A percentile compares a stretch with the other conserved stretches of the same genome.
phyloP scores from a whole-genome alignment of 1,140 invertebrate species.

The Lycorma delicatula region DNA sequence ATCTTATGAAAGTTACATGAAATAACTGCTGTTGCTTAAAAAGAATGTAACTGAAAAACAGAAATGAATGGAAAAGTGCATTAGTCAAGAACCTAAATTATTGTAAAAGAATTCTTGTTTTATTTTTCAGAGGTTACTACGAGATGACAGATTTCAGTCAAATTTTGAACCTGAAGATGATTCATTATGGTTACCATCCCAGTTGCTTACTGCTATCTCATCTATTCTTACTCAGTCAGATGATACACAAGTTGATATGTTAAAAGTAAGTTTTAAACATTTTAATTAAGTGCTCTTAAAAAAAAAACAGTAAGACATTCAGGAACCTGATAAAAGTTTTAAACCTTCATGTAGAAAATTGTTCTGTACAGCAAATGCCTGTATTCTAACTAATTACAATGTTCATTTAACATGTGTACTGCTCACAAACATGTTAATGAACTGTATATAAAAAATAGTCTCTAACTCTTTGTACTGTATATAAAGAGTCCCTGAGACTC shows the following conservation, averaged over 20 bases:
- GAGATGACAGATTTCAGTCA: constrained; percentile 85
- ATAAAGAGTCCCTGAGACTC: no score
- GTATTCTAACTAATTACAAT: no score
- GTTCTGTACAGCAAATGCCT: no score
- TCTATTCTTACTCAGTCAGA: constrained; percentile 65
- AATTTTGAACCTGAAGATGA: constrained; percentile 85
- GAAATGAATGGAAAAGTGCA: neutral
- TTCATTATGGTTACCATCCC: constrained; percentile 81
- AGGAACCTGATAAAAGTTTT: no score
- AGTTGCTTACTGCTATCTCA: constrained; percentile 72
- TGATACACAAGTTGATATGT: constrained; percentile 64
- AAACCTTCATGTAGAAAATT: no score
- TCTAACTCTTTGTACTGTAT: no score
- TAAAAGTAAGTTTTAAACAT: constrained; percentile 55
- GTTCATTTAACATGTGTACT: no score
- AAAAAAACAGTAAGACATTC: no score
- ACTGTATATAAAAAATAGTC: no score
- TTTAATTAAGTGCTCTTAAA: no score
- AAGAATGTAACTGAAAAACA: neutral
- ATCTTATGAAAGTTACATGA: neutral
- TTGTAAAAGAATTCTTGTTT: neutral
- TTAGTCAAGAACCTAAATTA: neutral
- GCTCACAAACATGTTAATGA: no score
- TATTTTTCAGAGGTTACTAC: constrained; percentile 65
- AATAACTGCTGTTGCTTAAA: neutral